Evolutionary conservation across 1,140 invertebrate species (phyloP), one percentile per base, ranked within the genome.

Genomic region (Nasonia longicornis): DNA sequence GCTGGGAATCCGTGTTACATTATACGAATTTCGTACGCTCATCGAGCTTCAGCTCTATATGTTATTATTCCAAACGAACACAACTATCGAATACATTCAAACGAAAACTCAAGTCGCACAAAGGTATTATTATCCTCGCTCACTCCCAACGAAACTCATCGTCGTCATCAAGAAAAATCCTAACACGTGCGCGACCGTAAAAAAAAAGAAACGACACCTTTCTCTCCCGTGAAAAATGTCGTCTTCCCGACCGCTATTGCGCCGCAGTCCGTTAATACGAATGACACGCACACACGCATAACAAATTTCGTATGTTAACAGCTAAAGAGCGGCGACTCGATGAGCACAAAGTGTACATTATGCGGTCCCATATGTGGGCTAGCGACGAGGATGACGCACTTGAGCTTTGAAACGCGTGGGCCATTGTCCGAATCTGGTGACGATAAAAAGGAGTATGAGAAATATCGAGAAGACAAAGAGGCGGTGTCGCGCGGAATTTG

Each of bases 181-280:
- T 2, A 42, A 75, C 52, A 75, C 26, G 31, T 64, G 26, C 35
- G 63, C 11, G 22, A 6, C 38, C 20, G 22, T 38, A 20, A 42
- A 26, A 48, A 26, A 26, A 64, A 35, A 69, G 64, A 77, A 77
- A 67, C 52, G 35, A n/a, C 16, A 20, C 16, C 52, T 58, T 58
- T 58, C 52, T 58, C 52, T 58, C 75, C 35, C 63, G 31, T 48
- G 38, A 67, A 77, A 77, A 77, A 48, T 77, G 64, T 77, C 64
- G 16, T n/a, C 52, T 48, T 48, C 12, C 3, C 45, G 10, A 12
- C 2, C 11, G 45, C 14, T 26, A 26, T 26, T 26, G 14, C 16
- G 14, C 16, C 35, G 20, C 20, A 2, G 14, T 67, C 75, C 75
- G 64, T 77, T 69, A 77, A 63, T 77, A 45, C 42, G 38, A 67